Conservation (phyloP, 2,797 vertebrate genomes). For the Lemur catta region DNA sequence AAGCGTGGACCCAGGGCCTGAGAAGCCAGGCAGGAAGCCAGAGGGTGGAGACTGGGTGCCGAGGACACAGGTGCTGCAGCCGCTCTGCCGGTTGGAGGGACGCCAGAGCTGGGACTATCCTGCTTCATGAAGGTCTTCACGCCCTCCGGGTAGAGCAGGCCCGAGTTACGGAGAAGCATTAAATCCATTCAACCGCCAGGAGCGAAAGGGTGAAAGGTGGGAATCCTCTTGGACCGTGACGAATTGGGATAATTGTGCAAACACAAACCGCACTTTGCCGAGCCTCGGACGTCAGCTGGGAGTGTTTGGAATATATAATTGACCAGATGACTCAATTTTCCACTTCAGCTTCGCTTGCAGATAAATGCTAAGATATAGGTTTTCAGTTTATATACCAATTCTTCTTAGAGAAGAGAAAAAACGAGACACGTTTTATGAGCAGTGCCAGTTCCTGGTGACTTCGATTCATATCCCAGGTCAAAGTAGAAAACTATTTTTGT, state of each 20-base stretch:
- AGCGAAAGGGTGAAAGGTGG: background rate
- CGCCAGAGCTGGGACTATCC: rapidly evolving
- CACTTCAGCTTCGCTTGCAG: slow-evolving; percentile 43
- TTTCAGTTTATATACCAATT: slow-evolving; percentile 27
- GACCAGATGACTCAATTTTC: slow-evolving; percentile 43
- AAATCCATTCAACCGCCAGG: background rate
- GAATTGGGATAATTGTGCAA: background rate
- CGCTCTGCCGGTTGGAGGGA: rapidly evolving
- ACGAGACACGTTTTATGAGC: background rate
- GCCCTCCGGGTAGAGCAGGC: too few species aligned
- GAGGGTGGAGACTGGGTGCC: rapidly evolving
- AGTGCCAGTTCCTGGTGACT: background rate
- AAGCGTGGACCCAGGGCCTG: background rate
- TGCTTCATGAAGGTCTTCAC: rapidly evolving
- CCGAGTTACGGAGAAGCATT: background rate
- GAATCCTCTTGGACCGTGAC: background rate
- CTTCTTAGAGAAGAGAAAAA: background rate
- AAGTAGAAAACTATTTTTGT: background rate
- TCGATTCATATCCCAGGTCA: background rate
- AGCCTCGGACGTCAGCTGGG: background rate
- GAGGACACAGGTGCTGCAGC: rapidly evolving
- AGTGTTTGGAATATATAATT: slow-evolving; percentile 33
- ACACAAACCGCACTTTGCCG: background rate
- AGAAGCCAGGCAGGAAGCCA: rapidly evolving
- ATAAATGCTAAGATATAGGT: slow-evolving; percentile 12